phyloP scores from a whole-genome alignment of 2,113 vertebrate species.

The Puffinus mauretanicus region DNA sequence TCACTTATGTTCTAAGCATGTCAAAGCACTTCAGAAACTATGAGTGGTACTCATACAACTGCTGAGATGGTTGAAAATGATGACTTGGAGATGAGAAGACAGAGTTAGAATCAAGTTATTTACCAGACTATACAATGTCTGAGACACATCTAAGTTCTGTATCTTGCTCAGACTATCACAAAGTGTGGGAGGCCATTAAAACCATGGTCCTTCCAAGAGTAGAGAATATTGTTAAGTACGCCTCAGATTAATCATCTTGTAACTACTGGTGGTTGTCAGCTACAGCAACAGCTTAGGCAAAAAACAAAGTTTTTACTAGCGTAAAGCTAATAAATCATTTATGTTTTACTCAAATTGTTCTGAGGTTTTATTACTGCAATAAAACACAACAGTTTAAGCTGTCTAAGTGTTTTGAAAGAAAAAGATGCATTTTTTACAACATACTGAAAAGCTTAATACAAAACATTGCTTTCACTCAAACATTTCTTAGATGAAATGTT shows the following conservation, averaged over 20 bases:
- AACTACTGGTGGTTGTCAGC: not conserved
- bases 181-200: not conserved
- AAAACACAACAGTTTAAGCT: not conserved
- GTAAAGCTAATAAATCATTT: not conserved
- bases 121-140: not conserved
- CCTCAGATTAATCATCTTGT: not conserved
- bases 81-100: not conserved
- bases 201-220: not conserved
- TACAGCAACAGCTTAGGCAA: not conserved
- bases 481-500: not conserved
- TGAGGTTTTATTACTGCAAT: not conserved
- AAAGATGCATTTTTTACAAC: not conserved
- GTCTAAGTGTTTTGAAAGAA: not conserved
- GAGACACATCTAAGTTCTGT: not conserved
- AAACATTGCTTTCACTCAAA: not conserved
- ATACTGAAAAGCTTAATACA: not conserved
- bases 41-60: not conserved
- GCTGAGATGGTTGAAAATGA: not conserved
- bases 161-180: not conserved
- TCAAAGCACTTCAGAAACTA: not conserved
- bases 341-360: not conserved
- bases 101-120: not conserved
- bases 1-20: not conserved
- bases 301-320: not conserved
- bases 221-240: not conserved